Evolutionary conservation across 2,797 vertebrate genomes (phyloP).

Genomic region (Protonibea diacanthus): DNA sequence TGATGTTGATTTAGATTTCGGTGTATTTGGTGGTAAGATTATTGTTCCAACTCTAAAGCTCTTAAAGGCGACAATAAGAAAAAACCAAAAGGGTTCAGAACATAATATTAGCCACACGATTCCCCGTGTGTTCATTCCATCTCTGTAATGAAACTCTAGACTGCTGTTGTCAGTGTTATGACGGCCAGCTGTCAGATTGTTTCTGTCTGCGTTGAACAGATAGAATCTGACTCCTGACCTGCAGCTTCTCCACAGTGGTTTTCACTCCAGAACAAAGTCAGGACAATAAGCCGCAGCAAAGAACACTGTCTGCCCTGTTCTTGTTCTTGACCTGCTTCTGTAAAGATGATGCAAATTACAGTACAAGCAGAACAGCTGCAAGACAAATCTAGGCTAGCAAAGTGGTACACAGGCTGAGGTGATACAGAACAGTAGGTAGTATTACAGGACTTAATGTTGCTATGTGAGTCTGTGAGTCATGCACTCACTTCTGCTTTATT

Average conservation of each 20-base stretch:
- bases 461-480: slow-evolving; percentile 4
- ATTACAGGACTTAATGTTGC: slow-evolving; percentile 1
- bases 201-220: not conserved
- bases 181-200: not conserved
- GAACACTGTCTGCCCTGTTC: slow-evolving; percentile 1
- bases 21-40: too few relatives aligned
- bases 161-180: not conserved
- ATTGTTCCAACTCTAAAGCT: too few relatives aligned
- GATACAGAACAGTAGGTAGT: not conserved
- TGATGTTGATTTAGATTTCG: too few relatives aligned
- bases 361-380: slow-evolving; percentile 23
- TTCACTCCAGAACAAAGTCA: slow-evolving; percentile 14
- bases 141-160: not conserved
- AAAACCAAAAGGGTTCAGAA: too few relatives aligned
- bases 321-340: slow-evolving; percentile 44
- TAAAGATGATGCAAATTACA: slow-evolving; percentile 17
- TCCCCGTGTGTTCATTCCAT: not conserved
- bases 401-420: slow-evolving; percentile 17
- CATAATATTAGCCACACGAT: too few relatives aligned
- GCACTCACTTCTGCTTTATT: not conserved
- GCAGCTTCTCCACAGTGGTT: not conserved
- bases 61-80: too few relatives aligned
- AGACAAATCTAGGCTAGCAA: slow-evolving; percentile 29
- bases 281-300: slow-evolving; percentile 9
- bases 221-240: not conserved